Evolutionary conservation across 2,113 vertebrate genomes (phyloP), one percentile per base, ranked within the genome.

Genomic region (Maylandia zebra): DNA sequence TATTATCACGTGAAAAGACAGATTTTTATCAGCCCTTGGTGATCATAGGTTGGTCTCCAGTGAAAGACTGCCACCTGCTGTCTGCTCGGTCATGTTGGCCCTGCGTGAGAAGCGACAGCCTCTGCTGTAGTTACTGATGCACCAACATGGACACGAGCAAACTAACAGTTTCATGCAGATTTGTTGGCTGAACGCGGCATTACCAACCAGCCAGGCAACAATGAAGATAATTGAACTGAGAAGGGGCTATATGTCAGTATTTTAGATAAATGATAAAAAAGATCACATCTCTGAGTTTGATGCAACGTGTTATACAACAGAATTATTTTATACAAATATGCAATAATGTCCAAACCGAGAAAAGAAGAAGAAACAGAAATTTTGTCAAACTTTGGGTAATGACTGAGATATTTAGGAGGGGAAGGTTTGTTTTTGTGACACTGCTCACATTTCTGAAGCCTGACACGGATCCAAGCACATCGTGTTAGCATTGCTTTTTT

Each of bases 191-290:
- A 71, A 6, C 36, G 38, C 13, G 0, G 38, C 19, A 0, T 43
- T 24, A 71, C 8, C 66, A 27, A 27, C n/a, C 66, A 71, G 38
- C 66, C n/a, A 10, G 38, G 66, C 41, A 4, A 11, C 14, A 17
- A 43, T 74, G 4, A 48, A 1, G 22, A 11, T 11, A 10, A 41
- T 17, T 24, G 11, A 74, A 48, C 24, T 27, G 13, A 43, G 13
- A 24, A 12, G 66, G 22, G 66, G 3, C 66, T 43, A 0, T 22
- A 1, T 41, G 36, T 43, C n/a, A 0, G 11, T 71, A 14, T 5
- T 71, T 24, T 71, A 14, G n/a, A 71, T 24, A 41, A 71, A 3
- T 34, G 59, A 7, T 41, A 13, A 69, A 38, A 9, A 7, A 14
- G n/a, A 71, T 22, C n/a, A 24, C 3, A 71, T 69, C 7, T 41